Base-by-base conservation (phyloP, 2,113 vertebrate genomes). In the Petrocephalus zakoni region DNA sequence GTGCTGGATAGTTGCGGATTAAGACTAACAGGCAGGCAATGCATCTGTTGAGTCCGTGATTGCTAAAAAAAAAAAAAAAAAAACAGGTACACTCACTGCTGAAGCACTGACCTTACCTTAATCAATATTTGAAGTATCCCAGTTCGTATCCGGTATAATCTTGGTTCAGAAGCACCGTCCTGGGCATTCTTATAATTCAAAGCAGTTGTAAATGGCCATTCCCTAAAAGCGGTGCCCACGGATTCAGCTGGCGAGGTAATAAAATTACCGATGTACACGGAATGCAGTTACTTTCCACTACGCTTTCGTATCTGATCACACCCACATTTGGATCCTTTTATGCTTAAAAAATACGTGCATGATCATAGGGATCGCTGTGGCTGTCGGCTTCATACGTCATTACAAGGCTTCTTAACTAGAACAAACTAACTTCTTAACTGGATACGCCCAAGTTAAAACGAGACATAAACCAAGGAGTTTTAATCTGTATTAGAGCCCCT, bases 91-190 rank as follows among this genome's bases (percentile, higher is more conserved):
- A 37, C 49, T 81, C 17, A 42, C 53, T 17, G 52, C 46, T 42
- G 10, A 86, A 86, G 29, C 6, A 2, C 17, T 75, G 0, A 46
- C 91, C 92, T 93, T 91, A 94, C 93, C 93, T 89, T 90, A 90
- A 88, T 92, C 11, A 93, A 90, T 85, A 5, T 90, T 87, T 37
- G 90, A 87, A 86, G 87, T 53, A 88, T 91, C 81, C 89, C 92
- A 89, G 91, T 1, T 81, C 88, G 89, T 52, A 81, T 72, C 82
- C 49, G 56, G 6, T 51, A 89, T 87, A 15, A 85, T 89, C 89
- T 86, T 89, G n/a, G 88, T 52, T 90, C 91, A 78, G 87, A 47
- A 61, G 29, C 88, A 64, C 85, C 19, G 68, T 58, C 10, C 51
- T 55, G 22, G 68, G 86, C 75, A 89, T 83, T 52, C 52, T 34